These are phyloP conservation scores for Pachymerium ferrugineum DNA, from an alignment of 2,888 invertebrate genomes.

Conservation along the genomic window DNA sequence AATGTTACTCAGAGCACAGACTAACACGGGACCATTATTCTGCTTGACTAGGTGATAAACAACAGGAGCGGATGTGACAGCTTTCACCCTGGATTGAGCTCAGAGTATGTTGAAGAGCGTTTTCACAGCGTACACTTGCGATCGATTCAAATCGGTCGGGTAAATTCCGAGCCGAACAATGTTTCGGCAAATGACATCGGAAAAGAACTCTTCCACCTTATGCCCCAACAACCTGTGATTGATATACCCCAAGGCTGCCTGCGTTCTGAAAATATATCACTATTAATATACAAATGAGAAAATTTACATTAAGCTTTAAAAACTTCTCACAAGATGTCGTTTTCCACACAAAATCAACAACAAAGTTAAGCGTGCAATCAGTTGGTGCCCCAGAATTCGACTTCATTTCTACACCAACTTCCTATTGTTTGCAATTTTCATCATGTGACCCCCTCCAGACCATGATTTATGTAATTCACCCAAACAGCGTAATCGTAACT, in stretches of 20 bases:
- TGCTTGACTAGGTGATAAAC: conserved; percentile 96
- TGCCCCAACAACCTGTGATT: conserved; percentile 94
- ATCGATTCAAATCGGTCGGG: conserved; percentile 97
- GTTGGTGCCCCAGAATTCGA: conserved; percentile 85
- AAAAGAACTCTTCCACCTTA: conserved; percentile 85
- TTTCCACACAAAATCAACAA: conserved; percentile 99
- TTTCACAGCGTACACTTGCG: conserved; percentile 97
- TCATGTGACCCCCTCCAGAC: conserved; percentile 97
- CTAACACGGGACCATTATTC: conserved; percentile 82
- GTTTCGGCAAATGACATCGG: conserved; percentile 85
- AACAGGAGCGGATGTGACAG: conserved; percentile 97
- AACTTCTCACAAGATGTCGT: conserved; percentile 96
- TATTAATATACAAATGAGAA: background rate
- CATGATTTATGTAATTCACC: conserved; percentile 91
- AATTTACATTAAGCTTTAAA: too few species aligned
- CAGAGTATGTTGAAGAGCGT: conserved; percentile 90
- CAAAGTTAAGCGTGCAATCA: conserved; percentile 91
- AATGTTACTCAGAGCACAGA: conserved; percentile 98
- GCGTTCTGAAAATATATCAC: conserved; percentile 65
- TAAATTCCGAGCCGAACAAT: conserved; percentile 93
- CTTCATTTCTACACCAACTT: conserved; percentile 94
- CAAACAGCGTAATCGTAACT: conserved; percentile 82
- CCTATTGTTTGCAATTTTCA: conserved; percentile 64
- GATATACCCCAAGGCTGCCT: conserved; percentile 88
- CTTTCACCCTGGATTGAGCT: conserved; percentile 94